These are phyloP conservation scores for Pangasianodon gigas DNA, from an alignment of 2,113 vertebrate species.

Conservation along the genomic window DNA sequence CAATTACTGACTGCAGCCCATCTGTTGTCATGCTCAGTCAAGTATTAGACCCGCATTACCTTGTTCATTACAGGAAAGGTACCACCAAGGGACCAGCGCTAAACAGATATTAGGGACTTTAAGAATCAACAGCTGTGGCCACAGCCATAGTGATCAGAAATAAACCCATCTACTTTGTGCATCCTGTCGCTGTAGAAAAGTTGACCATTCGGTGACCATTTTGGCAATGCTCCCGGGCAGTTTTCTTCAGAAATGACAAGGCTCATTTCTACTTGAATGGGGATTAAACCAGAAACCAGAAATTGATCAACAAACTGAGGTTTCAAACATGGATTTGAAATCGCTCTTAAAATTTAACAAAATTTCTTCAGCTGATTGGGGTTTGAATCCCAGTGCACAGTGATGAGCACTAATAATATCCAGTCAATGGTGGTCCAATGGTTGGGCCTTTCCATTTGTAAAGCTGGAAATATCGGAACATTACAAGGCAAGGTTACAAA, in stretches of 20 bases:
- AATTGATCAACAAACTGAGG: background rate
- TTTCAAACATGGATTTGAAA: slow-evolving; percentile 1
- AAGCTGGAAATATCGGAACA: background rate
- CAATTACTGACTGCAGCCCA: background rate
- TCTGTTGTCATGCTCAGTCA: slow-evolving; percentile 9
- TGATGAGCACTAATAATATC: background rate
- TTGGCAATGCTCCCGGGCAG: background rate
- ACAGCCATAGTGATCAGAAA: background rate
- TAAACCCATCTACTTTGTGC: background rate
- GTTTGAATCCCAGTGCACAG: background rate
- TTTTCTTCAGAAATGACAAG: background rate
- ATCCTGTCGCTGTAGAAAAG: background rate
- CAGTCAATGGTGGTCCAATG: background rate
- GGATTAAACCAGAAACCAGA: background rate
- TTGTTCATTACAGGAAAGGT: background rate
- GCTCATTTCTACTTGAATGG: background rate
- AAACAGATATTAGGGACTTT: slow-evolving; percentile 14
- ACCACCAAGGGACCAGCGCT: background rate
- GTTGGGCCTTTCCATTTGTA: background rate
- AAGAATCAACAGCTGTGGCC: slow-evolving; percentile 17
- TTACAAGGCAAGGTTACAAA: background rate
- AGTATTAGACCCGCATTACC: slow-evolving; percentile 17
- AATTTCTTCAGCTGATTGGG: background rate
- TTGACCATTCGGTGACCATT: no score
- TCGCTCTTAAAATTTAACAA: background rate